Evolutionary conservation across 2,888 invertebrate species (phyloP).

Genomic region (Eristalinus sepulchralis): DNA sequence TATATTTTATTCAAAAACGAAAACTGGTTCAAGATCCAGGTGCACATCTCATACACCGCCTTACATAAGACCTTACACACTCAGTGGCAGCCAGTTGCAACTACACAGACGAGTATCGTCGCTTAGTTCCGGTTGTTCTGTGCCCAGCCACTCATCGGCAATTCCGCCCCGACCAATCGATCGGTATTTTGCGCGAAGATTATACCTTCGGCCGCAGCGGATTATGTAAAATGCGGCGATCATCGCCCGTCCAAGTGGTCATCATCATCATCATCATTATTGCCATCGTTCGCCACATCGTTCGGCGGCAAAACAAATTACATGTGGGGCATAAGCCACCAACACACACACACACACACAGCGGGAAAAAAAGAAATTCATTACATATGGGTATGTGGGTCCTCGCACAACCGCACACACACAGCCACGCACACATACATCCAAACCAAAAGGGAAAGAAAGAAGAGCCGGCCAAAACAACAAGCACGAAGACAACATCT

Average conservation of each 20-base stretch:
- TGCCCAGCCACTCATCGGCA: not conserved
- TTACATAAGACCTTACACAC: too few relatives aligned
- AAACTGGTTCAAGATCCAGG: not conserved
- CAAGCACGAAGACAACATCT: not conserved
- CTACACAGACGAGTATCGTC: not conserved
- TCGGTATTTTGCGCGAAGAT: not conserved
- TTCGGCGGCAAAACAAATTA: conserved; percentile 24
- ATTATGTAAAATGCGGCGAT: not conserved
- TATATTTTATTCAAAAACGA: not conserved
- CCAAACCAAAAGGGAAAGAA: not conserved
- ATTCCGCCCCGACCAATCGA: not conserved
- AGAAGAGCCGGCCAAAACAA: not conserved
- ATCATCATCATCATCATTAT: conserved; percentile 14
- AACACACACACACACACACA: not conserved
- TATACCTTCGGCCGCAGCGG: not conserved
- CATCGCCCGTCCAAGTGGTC: conserved; percentile 2
- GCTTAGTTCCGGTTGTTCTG: not conserved
- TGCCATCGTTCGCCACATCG: not conserved
- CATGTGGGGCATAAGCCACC: not conserved
- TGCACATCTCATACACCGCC: not conserved
- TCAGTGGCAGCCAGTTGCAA: not conserved
- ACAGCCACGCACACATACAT: too few relatives aligned
- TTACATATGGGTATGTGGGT: not conserved
- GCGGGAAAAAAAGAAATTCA: not conserved
- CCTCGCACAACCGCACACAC: not conserved